Percentiles rank a stretch among this genome's conserved stretches.
phyloP scores from a whole-genome alignment of 2,113 vertebrate genomes.

The Epinephelus lanceolatus region DNA sequence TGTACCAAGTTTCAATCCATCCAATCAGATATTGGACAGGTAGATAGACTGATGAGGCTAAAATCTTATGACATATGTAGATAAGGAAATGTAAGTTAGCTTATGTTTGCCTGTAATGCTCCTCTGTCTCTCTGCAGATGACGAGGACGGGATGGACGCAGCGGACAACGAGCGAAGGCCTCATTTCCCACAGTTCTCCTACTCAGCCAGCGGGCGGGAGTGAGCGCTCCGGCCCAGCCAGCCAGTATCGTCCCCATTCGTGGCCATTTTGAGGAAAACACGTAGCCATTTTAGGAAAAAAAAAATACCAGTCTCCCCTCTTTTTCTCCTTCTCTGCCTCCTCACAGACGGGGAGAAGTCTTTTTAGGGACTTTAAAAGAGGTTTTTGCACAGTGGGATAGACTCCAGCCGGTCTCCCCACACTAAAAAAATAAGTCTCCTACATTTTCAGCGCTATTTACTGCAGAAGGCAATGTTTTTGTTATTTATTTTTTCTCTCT shows the following conservation, averaged over 20 bases:
- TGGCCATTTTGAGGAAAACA: slow-evolving; percentile 84
- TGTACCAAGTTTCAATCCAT: too few species aligned
- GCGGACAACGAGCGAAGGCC: slow-evolving; percentile 94
- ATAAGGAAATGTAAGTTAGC: too few species aligned
- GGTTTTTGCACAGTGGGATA: slow-evolving; percentile 87
- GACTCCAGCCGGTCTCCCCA: slow-evolving; percentile 78
- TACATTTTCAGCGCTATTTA: slow-evolving; percentile 83
- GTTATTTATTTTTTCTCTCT: slow-evolving; percentile 74
- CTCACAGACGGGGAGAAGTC: slow-evolving; percentile 75
- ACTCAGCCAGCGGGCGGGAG: slow-evolving; percentile 96
- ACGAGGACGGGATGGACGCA: slow-evolving; percentile 96
- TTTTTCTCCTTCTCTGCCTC: slow-evolving; percentile 76
- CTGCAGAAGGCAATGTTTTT: slow-evolving; percentile 83
- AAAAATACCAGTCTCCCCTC: slow-evolving; percentile 82
- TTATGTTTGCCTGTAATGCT: too few species aligned
- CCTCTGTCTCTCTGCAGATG: slow-evolving; percentile 81
- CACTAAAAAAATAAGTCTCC: slow-evolving; percentile 81
- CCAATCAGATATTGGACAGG: too few species aligned
- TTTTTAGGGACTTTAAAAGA: slow-evolving; percentile 82
- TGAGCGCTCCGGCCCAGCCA: slow-evolving; percentile 74
- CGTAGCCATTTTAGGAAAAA: slow-evolving; percentile 85
- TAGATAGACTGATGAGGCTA: too few species aligned
- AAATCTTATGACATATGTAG: too few species aligned
- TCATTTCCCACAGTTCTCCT: slow-evolving; percentile 97
- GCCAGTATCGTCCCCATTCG: slow-evolving; percentile 60